These are phyloP conservation scores for Micromesistius poutassou DNA, from an alignment of 2,797 vertebrate species.

Conservation along the genomic window DNA sequence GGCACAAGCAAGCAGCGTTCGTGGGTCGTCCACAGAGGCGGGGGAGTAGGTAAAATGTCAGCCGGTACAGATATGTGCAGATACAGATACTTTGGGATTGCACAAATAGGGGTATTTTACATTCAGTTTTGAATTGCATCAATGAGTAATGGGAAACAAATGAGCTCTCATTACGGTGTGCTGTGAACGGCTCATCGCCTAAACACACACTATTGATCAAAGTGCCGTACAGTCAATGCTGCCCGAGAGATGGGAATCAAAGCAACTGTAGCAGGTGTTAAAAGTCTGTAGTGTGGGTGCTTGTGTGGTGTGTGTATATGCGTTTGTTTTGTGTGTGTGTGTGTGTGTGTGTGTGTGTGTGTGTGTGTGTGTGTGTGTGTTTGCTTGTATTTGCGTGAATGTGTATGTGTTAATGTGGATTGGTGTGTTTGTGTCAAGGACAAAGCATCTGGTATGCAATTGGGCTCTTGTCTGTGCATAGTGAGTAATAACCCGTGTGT, in stretches of 20 bases:
- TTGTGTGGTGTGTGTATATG: neutral
- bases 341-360: constrained; percentile 1
- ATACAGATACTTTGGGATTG: neutral
- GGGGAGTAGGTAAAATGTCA: neutral
- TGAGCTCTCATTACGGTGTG: neutral
- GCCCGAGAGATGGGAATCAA: neutral
- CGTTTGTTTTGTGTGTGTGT: too few relatives aligned
- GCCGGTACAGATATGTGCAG: neutral
- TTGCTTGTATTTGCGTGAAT: neutral
- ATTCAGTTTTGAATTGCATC: neutral
- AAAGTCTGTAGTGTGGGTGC: neutral
- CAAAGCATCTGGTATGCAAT: neutral
- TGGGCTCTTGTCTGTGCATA: neutral
- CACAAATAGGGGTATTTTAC: neutral
- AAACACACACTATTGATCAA: neutral
- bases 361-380: constrained; percentile 4
- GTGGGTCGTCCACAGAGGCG: too few relatives aligned
- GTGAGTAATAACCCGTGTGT: neutral
- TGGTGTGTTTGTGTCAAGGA: neutral
- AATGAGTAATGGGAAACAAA: neutral
- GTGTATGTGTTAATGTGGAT: neutral
- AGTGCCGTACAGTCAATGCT: neutral
- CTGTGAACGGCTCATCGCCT: neutral
- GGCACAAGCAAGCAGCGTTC: too few relatives aligned
- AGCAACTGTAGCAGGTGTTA: neutral